Percentiles rank a stretch among this genome's conserved stretches.
phyloP scores from a whole-genome alignment of 2,888 invertebrate species.

The Eristalis pertinax region DNA sequence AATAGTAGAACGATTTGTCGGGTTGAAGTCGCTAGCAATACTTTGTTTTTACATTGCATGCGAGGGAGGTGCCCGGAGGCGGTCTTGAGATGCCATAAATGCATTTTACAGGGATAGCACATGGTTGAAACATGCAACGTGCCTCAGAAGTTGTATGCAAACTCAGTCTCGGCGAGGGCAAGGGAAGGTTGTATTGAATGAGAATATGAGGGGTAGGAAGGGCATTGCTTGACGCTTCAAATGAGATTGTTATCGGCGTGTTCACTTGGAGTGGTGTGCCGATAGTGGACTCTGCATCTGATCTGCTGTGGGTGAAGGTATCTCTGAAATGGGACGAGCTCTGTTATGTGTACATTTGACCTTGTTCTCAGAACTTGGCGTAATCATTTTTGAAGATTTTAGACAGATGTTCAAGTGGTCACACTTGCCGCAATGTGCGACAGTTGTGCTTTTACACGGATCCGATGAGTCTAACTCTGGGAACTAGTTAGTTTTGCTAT shows the following conservation, averaged over 20 bases:
- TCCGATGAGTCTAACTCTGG: too few species aligned
- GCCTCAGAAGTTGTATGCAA: not conserved
- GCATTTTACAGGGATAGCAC: not conserved
- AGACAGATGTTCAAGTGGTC: too few species aligned
- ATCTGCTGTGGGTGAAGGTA: too few species aligned
- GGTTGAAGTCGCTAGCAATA: not conserved
- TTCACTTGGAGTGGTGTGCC: too few species aligned
- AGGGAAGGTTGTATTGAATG: not conserved
- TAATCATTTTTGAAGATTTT: too few species aligned
- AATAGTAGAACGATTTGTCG: slow-evolving; percentile 14
- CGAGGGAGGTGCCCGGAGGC: not conserved
- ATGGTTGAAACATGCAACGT: not conserved
- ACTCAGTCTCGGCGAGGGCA: not conserved
- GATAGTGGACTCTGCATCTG: too few species aligned
- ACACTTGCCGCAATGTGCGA: too few species aligned
- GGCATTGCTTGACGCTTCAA: not conserved
- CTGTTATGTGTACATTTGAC: too few species aligned
- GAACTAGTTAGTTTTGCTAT: too few species aligned
- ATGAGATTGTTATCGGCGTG: not conserved
- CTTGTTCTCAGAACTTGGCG: too few species aligned
- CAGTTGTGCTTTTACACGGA: too few species aligned
- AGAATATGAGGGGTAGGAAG: not conserved
- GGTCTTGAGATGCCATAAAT: slow-evolving; percentile 17
- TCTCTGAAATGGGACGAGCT: too few species aligned
- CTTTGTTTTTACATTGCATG: not conserved